These are phyloP conservation scores for Simalia tracyae DNA, from an alignment of 2,797 vertebrate species.

Conservation along the genomic window DNA sequence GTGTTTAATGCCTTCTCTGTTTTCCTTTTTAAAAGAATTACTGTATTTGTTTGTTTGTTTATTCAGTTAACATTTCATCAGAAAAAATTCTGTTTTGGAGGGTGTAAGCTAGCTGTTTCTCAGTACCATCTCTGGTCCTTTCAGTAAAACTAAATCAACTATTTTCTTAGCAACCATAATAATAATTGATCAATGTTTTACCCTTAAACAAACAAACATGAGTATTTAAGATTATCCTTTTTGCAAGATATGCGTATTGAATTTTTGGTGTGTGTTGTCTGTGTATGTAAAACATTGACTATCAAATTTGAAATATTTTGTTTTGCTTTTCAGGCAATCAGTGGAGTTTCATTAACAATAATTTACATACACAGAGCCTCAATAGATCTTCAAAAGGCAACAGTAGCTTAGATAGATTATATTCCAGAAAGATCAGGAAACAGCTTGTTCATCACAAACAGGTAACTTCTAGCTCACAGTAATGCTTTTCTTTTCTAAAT, in stretches of 20 bases:
- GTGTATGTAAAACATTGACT: not conserved
- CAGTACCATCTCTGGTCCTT: not conserved
- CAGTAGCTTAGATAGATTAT: constrained; percentile 94
- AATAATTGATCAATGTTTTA: not conserved
- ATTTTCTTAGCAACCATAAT: not conserved
- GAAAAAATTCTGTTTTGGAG: not conserved
- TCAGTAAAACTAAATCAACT: not conserved
- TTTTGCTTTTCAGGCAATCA: constrained; percentile 84
- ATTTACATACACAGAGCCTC: constrained; percentile 90
- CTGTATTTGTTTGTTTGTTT: not conserved
- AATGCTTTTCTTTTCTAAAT: constrained; percentile 33
- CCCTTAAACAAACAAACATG: not conserved
- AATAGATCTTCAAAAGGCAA: constrained; percentile 90
- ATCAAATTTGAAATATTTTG: not conserved
- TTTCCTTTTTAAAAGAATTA: not conserved
- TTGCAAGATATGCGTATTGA: not conserved
- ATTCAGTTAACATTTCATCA: not conserved
- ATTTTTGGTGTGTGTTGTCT: not conserved
- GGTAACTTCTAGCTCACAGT: constrained; percentile 77
- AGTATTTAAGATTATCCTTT: not conserved
- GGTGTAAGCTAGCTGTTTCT: not conserved
- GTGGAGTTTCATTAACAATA: constrained; percentile 99
- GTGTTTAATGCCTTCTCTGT: not conserved
- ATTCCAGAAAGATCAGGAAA: constrained; percentile 98
- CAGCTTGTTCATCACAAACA: constrained; percentile 99